Evolutionary conservation across 2,113 vertebrate species (phyloP), one percentile per base, ranked within the genome.

Genomic region (Rhynchopsitta pachyrhyncha): DNA sequence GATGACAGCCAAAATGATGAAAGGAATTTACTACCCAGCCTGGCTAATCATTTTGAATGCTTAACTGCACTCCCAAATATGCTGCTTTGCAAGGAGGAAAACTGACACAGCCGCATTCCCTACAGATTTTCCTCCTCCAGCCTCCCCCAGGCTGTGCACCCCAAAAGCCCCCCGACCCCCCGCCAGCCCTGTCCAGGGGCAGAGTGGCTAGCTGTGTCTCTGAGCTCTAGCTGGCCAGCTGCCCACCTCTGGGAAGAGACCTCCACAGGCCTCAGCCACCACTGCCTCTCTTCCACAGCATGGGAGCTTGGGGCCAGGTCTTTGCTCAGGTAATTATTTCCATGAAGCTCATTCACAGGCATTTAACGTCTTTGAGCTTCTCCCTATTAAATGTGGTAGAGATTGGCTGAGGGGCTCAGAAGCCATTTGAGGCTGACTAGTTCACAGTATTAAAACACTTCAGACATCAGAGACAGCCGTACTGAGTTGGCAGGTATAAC

Each of bases 1-100:
- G 93, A 90, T 95, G 94, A 94, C 92, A 94, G 96, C 94, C 95
- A 94, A 92, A 95, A 93, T 47, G 84, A 96, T 96, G 95, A 96
- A 95, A 96, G 91, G 89, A 93, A 91, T 95, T 95, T 91, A 91
- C 91, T 84, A 64, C 86, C 77, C 91, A 75, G 93, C 83, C 95
- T 91, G 25, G 47, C 86, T 97, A 93, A 96, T 95, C 18, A 79
- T 87, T 87, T 25, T 64, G 94, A 95, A 95, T 82, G 93, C 89
- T 89, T 92, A 93, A 79, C 93, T 93, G 91, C 17, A 3, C 81
- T 96, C 74, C 74, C 49, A 89, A 79, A 82, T 68, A 47, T 0
- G 13, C 47, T 75, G 93, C 70, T 79, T 64, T 91, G 77, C 70
- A 82, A 91, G 81, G 73, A 67, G 82, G 63, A 90, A 24, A 69